Percentiles rank a stretch among this genome's conserved stretches.
These are phyloP conservation scores for Lamprotornis superbus DNA, from an alignment of 2,113 vertebrate genomes.

Conservation along the genomic window DNA sequence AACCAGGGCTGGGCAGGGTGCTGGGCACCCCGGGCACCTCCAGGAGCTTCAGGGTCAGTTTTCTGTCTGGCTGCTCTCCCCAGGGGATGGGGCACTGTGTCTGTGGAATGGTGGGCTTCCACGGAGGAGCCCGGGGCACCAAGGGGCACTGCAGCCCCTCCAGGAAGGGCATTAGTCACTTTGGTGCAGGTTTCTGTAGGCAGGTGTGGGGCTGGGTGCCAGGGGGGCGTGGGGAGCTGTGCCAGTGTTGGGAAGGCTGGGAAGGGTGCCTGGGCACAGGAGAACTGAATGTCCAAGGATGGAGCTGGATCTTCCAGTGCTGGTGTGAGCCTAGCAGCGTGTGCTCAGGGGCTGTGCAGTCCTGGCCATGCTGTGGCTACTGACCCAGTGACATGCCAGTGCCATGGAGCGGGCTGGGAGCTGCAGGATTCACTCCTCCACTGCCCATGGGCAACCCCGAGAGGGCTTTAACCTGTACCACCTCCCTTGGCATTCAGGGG, in stretches of 20 bases:
- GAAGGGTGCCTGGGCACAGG: no score
- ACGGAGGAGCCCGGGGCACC: neutral
- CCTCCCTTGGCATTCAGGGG: fast-evolving
- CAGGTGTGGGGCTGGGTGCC: neutral
- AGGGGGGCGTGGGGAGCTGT: neutral
- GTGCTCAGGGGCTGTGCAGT: neutral
- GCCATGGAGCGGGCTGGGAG: neutral
- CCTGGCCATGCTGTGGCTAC: fast-evolving
- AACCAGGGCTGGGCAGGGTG: neutral
- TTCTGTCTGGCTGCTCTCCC: neutral
- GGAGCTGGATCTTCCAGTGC: neutral
- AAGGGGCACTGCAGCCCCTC: neutral
- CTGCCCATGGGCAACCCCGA: neutral
- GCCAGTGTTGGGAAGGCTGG: neutral
- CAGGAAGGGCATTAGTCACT: neutral
- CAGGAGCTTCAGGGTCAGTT: neutral
- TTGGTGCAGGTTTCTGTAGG: no score
- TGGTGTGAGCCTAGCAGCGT: neutral
- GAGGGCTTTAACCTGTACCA: neutral
- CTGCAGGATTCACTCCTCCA: neutral
- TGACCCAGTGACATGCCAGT: neutral
- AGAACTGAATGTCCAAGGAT: neutral
- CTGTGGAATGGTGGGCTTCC: neutral
- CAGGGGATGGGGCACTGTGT: neutral
- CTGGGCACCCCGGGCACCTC: neutral